Conservation (phyloP, 2,797 vertebrate species). For the Microtus obscurus region DNA sequence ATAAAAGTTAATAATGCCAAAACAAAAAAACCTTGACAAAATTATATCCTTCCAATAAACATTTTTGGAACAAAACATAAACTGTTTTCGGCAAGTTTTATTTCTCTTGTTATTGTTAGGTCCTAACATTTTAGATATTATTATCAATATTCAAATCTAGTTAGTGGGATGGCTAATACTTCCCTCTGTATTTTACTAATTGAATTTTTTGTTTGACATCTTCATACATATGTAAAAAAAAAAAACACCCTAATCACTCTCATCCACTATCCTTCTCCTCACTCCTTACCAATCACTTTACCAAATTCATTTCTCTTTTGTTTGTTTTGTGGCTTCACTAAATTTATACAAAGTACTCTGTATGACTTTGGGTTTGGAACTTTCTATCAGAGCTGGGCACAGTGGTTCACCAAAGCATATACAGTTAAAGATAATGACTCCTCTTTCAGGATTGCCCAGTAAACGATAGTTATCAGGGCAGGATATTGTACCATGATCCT, state of each 20-base stretch:
- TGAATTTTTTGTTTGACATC: background rate
- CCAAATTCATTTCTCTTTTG: background rate
- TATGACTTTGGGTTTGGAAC: background rate
- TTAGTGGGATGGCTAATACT: background rate
- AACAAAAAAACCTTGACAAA: no score
- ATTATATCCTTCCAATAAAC: no score
- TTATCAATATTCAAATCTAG: background rate
- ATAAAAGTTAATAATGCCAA: no score
- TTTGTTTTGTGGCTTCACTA: background rate
- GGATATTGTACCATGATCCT: background rate
- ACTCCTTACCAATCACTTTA: background rate
- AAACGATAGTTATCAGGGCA: background rate
- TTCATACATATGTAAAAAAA: no score
- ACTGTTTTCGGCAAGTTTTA: no score
- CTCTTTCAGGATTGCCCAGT: background rate
- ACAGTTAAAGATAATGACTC: background rate
- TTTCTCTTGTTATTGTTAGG: no score
- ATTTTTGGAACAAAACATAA: no score
- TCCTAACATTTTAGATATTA: no score
- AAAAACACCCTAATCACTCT: background rate
- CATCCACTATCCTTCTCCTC: background rate
- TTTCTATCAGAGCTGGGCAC: background rate
- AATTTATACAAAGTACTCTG: background rate
- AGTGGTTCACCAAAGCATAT: background rate
- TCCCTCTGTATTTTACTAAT: background rate